A percentile compares a stretch with the other conserved stretches of the same genome.
phyloP scores from a whole-genome alignment of 2,113 vertebrate genomes.

The Equus przewalskii region DNA sequence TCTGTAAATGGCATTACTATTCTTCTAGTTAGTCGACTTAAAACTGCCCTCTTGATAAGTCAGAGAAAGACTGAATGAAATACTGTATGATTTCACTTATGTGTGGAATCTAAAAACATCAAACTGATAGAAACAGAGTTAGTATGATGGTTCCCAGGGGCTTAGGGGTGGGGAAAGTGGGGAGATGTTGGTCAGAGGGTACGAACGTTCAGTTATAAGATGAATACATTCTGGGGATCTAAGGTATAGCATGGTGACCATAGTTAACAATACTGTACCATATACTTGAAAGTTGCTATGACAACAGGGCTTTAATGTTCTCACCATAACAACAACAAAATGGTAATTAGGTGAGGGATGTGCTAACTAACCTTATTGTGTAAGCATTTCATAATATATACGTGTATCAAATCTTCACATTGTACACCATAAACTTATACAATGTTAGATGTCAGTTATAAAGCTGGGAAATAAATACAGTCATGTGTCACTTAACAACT shows the following conservation, averaged over 20 bases:
- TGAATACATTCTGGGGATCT: not conserved
- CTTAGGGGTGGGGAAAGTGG: not conserved
- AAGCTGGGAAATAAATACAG: no score
- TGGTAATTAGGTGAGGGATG: not conserved
- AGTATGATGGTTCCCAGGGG: not conserved
- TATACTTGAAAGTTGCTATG: not conserved
- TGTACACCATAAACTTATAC: no score
- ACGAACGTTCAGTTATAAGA: not conserved
- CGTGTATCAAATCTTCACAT: no score
- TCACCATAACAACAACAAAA: not conserved
- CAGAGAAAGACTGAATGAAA: not conserved
- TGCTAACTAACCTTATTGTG: not conserved
- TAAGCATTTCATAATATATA: no score
- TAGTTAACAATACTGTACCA: not conserved
- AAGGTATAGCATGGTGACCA: not conserved
- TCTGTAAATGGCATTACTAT: not conserved
- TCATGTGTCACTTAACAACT: no score
- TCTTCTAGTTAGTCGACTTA: conserved; percentile 19
- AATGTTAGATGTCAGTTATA: no score
- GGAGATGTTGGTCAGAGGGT: not conserved
- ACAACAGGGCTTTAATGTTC: not conserved
- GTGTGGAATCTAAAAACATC: not conserved
- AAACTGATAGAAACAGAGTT: not conserved
- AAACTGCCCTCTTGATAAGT: conserved; percentile 15
- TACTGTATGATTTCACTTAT: not conserved